Conservation (phyloP, 2,113 vertebrate genomes). For the Athene noctua region DNA sequence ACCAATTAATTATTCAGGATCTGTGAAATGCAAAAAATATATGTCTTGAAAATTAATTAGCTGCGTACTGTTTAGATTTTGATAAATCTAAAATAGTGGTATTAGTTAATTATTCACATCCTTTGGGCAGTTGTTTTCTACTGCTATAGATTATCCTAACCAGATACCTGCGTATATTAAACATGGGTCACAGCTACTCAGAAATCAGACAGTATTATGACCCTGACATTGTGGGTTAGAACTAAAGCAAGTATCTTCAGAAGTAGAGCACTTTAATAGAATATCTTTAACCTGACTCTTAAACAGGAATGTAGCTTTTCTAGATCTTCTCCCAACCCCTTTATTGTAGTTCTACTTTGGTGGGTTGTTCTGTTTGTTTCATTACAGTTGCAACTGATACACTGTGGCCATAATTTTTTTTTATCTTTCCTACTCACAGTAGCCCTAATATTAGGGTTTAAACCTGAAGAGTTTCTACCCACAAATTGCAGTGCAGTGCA, state of each 20-base stretch:
- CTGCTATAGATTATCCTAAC: not conserved
- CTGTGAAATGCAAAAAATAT: not conserved
- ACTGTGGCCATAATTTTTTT: not conserved
- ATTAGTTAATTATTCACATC: not conserved
- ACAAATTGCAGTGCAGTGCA: not conserved
- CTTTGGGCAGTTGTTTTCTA: not conserved
- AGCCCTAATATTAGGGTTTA: not conserved
- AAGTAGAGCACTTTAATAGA: not conserved
- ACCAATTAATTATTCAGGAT: not conserved
- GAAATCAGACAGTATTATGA: not conserved
- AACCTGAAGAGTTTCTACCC: not conserved
- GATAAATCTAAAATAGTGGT: not conserved
- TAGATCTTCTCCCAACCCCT: not conserved
- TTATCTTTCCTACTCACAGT: not conserved
- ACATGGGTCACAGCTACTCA: not conserved
- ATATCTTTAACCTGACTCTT: not conserved
- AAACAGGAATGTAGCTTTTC: not conserved
- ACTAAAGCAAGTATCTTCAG: not conserved
- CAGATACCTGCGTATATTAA: not conserved
- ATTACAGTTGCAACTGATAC: not conserved
- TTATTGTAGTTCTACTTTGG: not conserved
- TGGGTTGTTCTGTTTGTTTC: not conserved
- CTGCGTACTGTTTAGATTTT: not conserved
- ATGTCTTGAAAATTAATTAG: not conserved
- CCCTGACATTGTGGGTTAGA: not conserved